phyloP scores from a whole-genome alignment of 2,888 invertebrate genomes.

The Rhamphomyia laevipes region DNA sequence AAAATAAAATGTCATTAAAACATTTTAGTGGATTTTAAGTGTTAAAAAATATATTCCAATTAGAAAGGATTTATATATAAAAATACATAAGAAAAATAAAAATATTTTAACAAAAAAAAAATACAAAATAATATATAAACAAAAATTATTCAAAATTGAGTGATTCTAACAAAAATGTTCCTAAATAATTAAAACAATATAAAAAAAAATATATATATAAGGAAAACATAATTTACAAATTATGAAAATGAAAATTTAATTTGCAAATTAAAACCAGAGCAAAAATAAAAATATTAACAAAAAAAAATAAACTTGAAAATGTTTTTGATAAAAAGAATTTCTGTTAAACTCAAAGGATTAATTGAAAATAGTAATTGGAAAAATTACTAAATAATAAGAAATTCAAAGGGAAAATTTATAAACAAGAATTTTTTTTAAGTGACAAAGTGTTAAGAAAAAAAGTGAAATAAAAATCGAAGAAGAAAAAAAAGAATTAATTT shows the following conservation, averaged over 20 bases:
- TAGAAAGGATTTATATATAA: not conserved
- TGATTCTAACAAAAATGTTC: too few species aligned
- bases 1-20: not conserved
- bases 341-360: too few species aligned
- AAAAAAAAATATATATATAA: not conserved
- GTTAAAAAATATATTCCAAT: too few species aligned
- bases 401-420: not conserved
- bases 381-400: not conserved
- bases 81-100: not conserved
- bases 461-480: not conserved
- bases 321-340: not conserved
- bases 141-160: too few species aligned
- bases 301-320: not conserved
- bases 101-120: not conserved
- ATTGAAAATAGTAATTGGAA: too few species aligned
- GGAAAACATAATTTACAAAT: not conserved
- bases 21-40: too few species aligned
- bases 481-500: too few species aligned
- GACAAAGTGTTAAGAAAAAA: conserved; percentile 17
- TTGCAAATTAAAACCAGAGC: not conserved
- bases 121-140: too few species aligned
- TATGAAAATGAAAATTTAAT: not conserved
- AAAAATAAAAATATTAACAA: not conserved
- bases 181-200: not conserved
- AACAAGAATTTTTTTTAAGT: not conserved